Evolutionary conservation across 2,797 vertebrate species (phyloP).

Genomic region (Gymnopithys bicolor): DNA sequence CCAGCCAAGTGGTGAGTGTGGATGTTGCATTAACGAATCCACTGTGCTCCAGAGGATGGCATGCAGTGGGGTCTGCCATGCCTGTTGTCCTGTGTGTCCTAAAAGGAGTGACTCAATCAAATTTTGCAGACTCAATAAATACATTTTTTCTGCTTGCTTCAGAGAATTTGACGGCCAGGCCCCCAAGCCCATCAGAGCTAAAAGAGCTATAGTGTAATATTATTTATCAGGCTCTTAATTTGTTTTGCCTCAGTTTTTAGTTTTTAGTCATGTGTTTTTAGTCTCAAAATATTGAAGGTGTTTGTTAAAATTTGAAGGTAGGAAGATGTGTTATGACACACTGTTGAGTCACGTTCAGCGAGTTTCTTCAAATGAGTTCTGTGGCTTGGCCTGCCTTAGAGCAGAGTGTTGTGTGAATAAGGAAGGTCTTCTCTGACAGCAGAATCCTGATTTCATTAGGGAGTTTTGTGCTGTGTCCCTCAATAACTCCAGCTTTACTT

Average conservation of each 20-base stretch:
- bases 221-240: neutral
- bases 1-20: neutral
- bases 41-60: neutral
- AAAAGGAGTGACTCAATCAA: neutral
- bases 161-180: neutral
- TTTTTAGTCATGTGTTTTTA: neutral
- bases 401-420: neutral
- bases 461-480: neutral
- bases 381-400: neutral
- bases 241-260: neutral
- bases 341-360: neutral
- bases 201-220: neutral
- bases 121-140: neutral
- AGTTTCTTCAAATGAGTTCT: neutral
- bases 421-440: neutral
- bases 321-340: neutral
- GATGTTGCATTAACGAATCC: neutral
- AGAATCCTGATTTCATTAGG: neutral
- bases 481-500: neutral
- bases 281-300: neutral
- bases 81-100: neutral
- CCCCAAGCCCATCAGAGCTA: neutral
- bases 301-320: neutral
- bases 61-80: neutral
- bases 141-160: neutral